Conservation (phyloP, 2,888 invertebrate species). For the Eupithecia centaureata region DNA sequence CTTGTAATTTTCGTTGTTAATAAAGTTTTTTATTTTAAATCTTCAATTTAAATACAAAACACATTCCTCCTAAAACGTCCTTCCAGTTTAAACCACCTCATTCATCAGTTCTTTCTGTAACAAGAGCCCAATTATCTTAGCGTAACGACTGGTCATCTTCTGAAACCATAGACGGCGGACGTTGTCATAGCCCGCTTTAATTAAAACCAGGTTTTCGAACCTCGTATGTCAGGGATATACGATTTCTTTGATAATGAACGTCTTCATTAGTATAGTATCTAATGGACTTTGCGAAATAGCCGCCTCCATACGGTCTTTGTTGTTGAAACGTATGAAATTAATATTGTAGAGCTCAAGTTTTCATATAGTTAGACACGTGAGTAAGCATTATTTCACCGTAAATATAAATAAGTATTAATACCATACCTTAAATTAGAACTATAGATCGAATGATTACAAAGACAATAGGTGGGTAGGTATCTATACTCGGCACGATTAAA, state of each 20-base stretch:
- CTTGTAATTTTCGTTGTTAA: too few relatives aligned
- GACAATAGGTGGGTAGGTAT: not conserved
- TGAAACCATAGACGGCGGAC: conserved; percentile 64
- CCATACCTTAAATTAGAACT: not conserved
- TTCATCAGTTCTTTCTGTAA: conserved; percentile 60
- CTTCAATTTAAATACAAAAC: not conserved
- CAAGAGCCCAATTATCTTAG: conserved; percentile 68
- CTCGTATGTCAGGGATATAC: conserved; percentile 72
- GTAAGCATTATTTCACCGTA: not conserved
- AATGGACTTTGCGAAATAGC: conserved; percentile 18
- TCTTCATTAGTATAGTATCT: conserved; percentile 53
- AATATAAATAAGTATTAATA: not conserved
- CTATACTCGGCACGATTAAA: conserved; percentile 35
- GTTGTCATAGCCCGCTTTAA: conserved; percentile 44
- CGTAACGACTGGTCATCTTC: conserved; percentile 65
- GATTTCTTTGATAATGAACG: conserved; percentile 68
- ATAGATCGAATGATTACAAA: not conserved
- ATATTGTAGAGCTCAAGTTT: not conserved
- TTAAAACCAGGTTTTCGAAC: conserved; percentile 59
- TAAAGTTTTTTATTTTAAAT: too few relatives aligned
- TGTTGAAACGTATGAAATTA: not conserved
- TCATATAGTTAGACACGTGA: not conserved
- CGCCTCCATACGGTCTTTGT: conserved; percentile 7
- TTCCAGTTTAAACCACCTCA: conserved; percentile 34
- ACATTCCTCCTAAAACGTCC: not conserved